Base-by-base conservation (phyloP, 2,888 invertebrate species). In the Taphrorychus bicolor region DNA sequence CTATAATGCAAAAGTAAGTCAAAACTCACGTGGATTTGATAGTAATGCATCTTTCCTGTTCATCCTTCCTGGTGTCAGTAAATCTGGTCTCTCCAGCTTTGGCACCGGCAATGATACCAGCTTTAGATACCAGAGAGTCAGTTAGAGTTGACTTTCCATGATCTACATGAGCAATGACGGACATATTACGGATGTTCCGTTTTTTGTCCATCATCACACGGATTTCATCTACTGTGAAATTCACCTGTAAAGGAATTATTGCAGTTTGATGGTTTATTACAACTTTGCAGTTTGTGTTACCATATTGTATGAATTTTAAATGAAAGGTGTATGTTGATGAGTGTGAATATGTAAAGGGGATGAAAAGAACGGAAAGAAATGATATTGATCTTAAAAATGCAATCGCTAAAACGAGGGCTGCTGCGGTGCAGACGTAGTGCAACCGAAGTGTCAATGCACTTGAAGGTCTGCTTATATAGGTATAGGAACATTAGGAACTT, bases 171-270 rank as follows among this genome's bases (percentile, higher is more conserved):
- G 99, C 99, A 83, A 99, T 99, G 86, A 99, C 99, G 82, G 98
- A 99, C 98, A 99, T 99, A 87, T 99, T 99, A 83, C 99, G 92
- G 88, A 99, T 99, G 84, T 99, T 99, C 88, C 88, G 89, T 89
- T 98, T 98, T 85, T 95, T 95, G 94, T 99, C 98, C 99, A 99
- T 99, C 92, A 99, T 95, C 83, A 82, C 87, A 87, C 99, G 95
- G 89, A 99, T 98, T 88, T 99, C 97, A 88, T 98, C 98, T 87
- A 99, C 95, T 76, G 98, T 99, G 86, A 99, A 99, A 91, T 99
- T 99, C 91, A 99, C 99, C 99, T 98, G 78, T 45, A 83, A 74
- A 52, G 24, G 14, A 16, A 17, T 7, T 14, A 14, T 17, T 17
- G 7, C 17, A 1, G 9, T 14, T 45, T 45, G 16, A 2, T 7